These are phyloP conservation scores for Bagarius yarrelli DNA, from an alignment of 2,113 vertebrate genomes.

Conservation along the genomic window DNA sequence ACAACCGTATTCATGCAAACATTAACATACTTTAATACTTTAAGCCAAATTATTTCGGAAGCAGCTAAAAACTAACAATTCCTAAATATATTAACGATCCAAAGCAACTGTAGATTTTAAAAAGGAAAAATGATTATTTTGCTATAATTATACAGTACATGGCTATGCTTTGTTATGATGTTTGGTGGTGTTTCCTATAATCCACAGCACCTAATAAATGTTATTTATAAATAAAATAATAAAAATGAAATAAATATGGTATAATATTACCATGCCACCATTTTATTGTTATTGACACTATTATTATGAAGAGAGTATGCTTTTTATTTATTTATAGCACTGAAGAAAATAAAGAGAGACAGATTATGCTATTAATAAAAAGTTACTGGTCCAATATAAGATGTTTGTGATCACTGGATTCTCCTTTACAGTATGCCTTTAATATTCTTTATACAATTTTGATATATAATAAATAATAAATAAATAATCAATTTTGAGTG, in stretches of 20 bases:
- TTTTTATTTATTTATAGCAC: no score
- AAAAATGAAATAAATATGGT: no score
- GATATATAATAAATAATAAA: neutral
- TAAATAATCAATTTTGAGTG: neutral
- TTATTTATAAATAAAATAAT: no score
- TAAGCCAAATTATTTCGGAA: neutral
- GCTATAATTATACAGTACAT: neutral
- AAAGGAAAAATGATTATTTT: neutral
- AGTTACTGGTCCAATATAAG: neutral
- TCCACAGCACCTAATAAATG: no score
- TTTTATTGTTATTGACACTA: no score
- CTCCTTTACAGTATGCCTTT: neutral
- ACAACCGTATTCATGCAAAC: slow-evolving; percentile 1
- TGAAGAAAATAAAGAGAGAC: no score
- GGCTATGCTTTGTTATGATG: neutral
- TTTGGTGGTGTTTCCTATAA: neutral
- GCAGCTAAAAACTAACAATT: neutral
- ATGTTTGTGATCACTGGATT: neutral
- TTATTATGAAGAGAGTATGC: no score
- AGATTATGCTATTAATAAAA: neutral
- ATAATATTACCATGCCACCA: no score
- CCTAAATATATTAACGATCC: no score
- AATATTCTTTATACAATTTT: neutral
- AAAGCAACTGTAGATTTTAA: neutral
- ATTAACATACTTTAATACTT: neutral